Evolutionary conservation across 1,140 invertebrate species (phyloP).

Genomic region (Diplogasteroides magnus): DNA sequence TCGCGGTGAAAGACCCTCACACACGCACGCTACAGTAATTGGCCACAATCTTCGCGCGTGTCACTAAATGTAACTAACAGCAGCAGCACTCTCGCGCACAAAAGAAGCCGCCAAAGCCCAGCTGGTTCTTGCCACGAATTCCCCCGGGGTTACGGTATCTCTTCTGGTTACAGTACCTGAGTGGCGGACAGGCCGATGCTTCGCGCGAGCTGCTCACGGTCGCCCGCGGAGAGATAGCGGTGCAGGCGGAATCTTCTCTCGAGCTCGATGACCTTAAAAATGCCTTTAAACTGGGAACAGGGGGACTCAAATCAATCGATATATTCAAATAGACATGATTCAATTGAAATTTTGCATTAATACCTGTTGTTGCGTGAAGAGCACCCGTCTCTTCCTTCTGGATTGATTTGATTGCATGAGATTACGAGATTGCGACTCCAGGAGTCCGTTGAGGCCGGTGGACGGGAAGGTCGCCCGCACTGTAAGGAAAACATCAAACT

Average conservation of each 20-base stretch:
- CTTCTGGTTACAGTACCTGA: no score
- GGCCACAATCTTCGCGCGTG: background rate
- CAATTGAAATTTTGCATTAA: background rate
- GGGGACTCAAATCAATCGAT: background rate
- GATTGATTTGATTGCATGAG: no score
- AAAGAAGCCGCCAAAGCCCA: slow-evolving; percentile 1
- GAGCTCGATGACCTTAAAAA: slow-evolving; percentile 13
- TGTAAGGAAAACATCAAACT: no score
- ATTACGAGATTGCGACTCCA: no score
- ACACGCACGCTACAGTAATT: slow-evolving; percentile 7
- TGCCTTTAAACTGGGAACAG: no score
- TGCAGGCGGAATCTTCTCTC: slow-evolving; percentile 2
- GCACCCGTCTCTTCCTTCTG: slow-evolving; percentile 10
- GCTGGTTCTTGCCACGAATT: slow-evolving; percentile 1
- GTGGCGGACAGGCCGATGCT: slow-evolving; percentile 14
- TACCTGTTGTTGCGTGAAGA: slow-evolving; percentile 14
- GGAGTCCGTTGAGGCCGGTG: background rate
- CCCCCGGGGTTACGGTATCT: slow-evolving; percentile 6
- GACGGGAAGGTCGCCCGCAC: no score
- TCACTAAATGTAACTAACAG: background rate
- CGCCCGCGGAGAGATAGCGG: slow-evolving; percentile 12
- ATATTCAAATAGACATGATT: no score
- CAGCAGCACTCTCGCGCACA: slow-evolving; percentile 3
- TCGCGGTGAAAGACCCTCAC: background rate
- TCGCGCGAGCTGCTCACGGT: slow-evolving; percentile 17